Conservation (phyloP, 2,888 invertebrate genomes). For the Resseliella maxima region DNA sequence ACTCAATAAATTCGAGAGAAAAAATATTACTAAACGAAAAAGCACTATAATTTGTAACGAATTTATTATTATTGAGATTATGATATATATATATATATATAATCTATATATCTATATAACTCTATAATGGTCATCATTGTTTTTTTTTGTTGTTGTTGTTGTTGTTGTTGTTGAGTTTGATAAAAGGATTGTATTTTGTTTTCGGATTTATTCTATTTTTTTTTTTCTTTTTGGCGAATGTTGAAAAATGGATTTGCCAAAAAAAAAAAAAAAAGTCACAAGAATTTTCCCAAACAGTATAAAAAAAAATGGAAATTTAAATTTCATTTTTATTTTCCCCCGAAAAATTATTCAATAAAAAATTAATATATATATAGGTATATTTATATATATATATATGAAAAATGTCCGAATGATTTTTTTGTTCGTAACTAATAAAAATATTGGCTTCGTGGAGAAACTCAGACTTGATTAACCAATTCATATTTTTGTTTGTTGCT, state of each 20-base stretch:
- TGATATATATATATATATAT: no score
- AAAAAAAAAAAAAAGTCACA: no score
- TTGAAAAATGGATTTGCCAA: neutral
- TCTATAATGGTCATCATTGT: slow-evolving; percentile 14
- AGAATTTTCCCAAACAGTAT: neutral
- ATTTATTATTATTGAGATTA: slow-evolving; percentile 22
- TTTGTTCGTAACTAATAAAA: neutral
- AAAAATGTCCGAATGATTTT: neutral
- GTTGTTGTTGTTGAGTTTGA: neutral
- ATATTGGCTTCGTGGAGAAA: slow-evolving; percentile 24
- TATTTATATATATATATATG: neutral
- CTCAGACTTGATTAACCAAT: slow-evolving; percentile 38
- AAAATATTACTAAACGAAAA: slow-evolving; percentile 28
- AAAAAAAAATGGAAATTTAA: neutral
- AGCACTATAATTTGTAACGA: slow-evolving; percentile 8
- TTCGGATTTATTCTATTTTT: neutral
- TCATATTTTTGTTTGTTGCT: neutral
- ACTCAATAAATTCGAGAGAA: slow-evolving; percentile 48
- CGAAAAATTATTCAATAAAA: neutral
- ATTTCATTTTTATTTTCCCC: neutral
- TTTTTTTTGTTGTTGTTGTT: no score
- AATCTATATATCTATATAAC: no score
- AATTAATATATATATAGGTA: neutral
- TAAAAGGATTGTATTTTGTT: neutral
- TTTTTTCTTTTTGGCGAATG: no score